Conservation (phyloP, 1,140 invertebrate genomes). For the Brachionus angularis region DNA sequence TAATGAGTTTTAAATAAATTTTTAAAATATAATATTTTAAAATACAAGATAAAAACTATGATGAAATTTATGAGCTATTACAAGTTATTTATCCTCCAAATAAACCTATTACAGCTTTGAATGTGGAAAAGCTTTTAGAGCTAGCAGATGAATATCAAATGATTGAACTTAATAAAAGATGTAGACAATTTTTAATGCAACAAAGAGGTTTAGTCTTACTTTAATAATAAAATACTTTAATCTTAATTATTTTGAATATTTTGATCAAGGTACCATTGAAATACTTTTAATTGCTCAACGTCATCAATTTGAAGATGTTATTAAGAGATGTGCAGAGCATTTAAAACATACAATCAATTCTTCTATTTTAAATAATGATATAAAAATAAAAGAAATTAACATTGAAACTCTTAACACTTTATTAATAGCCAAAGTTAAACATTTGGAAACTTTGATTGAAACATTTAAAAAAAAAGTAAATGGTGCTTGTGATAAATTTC, state of each 20-base stretch:
- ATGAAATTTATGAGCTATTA: slow-evolving; percentile 49
- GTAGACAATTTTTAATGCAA: slow-evolving; percentile 50
- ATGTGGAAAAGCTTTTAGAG: slow-evolving; percentile 32
- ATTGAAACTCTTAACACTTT: slow-evolving; percentile 26
- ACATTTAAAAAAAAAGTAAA: slow-evolving; percentile 42
- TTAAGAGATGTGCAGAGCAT: slow-evolving; percentile 38
- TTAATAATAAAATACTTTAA: neutral
- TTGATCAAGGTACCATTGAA: slow-evolving; percentile 23
- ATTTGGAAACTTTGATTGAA: slow-evolving; percentile 42
- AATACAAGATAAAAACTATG: slow-evolving; percentile 31
- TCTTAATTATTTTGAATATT: neutral
- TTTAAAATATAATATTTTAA: neutral
- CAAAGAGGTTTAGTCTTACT: slow-evolving; percentile 43
- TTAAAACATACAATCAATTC: slow-evolving; percentile 41
- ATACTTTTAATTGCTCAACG: slow-evolving; percentile 40
- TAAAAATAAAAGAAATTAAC: slow-evolving; percentile 32
- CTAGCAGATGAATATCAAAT: slow-evolving; percentile 50
- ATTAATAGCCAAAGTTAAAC: slow-evolving; percentile 16
- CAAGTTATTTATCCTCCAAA: slow-evolving; percentile 53
- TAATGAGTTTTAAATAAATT: neutral
- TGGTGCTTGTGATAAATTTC: slow-evolving; percentile 41
- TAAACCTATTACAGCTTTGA: slow-evolving; percentile 49
- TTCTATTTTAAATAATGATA: slow-evolving; percentile 15
- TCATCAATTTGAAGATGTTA: slow-evolving; percentile 43
- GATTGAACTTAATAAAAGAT: slow-evolving; percentile 48